Evolutionary conservation across 2,888 invertebrate genomes (phyloP).

Genomic region (Magallana nippona): DNA sequence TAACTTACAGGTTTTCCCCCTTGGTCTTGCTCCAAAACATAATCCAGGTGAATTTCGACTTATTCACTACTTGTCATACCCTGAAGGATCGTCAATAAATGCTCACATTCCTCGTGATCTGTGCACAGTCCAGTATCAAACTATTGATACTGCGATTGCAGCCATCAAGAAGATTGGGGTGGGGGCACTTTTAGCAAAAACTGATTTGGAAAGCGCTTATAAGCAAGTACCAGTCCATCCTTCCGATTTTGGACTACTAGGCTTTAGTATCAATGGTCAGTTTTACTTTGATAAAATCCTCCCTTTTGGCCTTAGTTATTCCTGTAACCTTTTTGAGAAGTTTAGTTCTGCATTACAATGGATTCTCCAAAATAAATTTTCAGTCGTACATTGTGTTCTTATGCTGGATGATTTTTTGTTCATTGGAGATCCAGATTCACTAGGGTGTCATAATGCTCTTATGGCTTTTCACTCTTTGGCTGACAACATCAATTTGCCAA

Average conservation of each 20-base stretch:
- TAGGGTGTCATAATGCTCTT: background rate
- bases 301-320: background rate
- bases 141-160: constrained; percentile 37
- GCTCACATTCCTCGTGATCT: constrained; percentile 43
- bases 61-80: constrained; percentile 49
- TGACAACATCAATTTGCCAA: background rate
- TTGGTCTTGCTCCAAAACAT: constrained; percentile 48
- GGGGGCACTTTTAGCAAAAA: constrained; percentile 29
- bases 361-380: constrained; percentile 6
- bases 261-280: background rate
- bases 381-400: background rate
- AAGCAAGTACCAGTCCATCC: constrained; percentile 36
- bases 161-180: constrained; percentile 7
- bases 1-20: constrained; percentile 43
- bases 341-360: background rate
- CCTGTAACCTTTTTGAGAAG: background rate
- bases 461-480: background rate
- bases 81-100: constrained; percentile 41
- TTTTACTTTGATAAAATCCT: constrained; percentile 37
- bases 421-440: background rate
- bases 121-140: constrained; percentile 36
- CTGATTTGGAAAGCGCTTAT: constrained; percentile 38
- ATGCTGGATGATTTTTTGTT: constrained; percentile 1
- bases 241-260: constrained; percentile 3
- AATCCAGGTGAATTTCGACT: constrained; percentile 35